phyloP scores from a whole-genome alignment of 2,113 vertebrate species.

The Solea senegalensis region DNA sequence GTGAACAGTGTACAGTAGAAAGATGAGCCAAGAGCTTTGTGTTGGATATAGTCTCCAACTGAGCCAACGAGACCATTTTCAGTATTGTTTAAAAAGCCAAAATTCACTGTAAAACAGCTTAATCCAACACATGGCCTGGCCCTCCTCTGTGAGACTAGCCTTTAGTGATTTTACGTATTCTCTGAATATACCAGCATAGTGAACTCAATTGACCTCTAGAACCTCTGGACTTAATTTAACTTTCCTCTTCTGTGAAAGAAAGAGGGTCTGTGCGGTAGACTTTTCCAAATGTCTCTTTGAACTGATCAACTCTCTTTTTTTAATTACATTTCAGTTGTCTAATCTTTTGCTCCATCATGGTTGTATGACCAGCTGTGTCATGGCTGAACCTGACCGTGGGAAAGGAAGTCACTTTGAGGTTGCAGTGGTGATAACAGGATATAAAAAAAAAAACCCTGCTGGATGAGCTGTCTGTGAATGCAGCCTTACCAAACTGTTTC shows the following conservation, averaged over 20 bases:
- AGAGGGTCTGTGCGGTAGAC: conserved; percentile 1
- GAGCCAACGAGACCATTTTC: conserved; percentile 16
- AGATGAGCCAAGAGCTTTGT: conserved; percentile 16
- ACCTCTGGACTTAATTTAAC: conserved; percentile 28
- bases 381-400: conserved; percentile 49
- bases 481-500: conserved; percentile 45
- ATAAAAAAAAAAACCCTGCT: conserved; percentile 34
- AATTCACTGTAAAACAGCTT: conserved; percentile 13
- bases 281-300: not conserved
- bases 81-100: conserved; percentile 25
- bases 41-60: conserved; percentile 9
- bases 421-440: conserved; percentile 44
- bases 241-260: conserved; percentile 5
- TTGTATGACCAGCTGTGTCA: conserved; percentile 38
- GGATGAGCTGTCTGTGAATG: conserved; percentile 54
- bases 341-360: conserved; percentile 13
- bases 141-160: conserved; percentile 20
- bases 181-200: conserved; percentile 20
- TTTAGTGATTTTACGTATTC: conserved; percentile 27
- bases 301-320: conserved; percentile 8
- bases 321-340: not conserved
- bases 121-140: conserved; percentile 18
- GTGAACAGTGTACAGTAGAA: conserved; percentile 7
- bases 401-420: conserved; percentile 49
- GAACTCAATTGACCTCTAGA: conserved; percentile 47